These are phyloP conservation scores for Nemoura dubitans DNA, from an alignment of 2,888 invertebrate genomes.

Conservation along the genomic window DNA sequence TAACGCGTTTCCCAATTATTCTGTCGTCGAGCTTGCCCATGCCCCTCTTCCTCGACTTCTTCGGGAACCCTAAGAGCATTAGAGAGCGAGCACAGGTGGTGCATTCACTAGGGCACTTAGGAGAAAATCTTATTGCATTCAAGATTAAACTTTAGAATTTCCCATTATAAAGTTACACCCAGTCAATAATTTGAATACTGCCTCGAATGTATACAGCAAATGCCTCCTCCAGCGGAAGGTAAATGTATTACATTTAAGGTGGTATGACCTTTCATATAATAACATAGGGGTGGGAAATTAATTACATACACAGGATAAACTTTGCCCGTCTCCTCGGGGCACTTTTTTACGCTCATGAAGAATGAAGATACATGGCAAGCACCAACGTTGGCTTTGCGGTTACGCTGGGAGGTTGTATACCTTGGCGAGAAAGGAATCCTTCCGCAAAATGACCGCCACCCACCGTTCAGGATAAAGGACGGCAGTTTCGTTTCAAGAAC, in stretches of 20 bases:
- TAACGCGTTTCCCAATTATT: background rate
- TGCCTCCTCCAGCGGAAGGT: background rate
- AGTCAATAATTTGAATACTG: background rate
- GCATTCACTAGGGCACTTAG: conserved; percentile 12
- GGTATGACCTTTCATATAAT: background rate
- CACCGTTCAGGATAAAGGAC: too few relatives aligned
- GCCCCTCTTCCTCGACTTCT: background rate
- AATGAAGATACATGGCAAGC: background rate
- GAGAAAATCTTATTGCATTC: background rate
- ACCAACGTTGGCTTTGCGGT: too few relatives aligned
- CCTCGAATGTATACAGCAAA: background rate
- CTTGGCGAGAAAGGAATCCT: too few relatives aligned
- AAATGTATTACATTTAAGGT: background rate
- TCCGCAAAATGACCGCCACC: too few relatives aligned
- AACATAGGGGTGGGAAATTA: background rate
- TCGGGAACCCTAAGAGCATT: background rate
- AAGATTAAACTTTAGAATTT: conserved; percentile 12
- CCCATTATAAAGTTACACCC: conserved; percentile 3
- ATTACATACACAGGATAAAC: background rate
- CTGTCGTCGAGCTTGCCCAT: background rate
- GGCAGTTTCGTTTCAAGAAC: too few relatives aligned
- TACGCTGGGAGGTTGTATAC: too few relatives aligned
- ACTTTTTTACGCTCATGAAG: background rate
- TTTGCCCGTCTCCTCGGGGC: background rate
- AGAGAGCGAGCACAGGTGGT: background rate